Evolutionary conservation across 23 tunicate genomes (phyloP), one percentile per base, ranked within the genome.

Genomic region (Styela plicata): DNA sequence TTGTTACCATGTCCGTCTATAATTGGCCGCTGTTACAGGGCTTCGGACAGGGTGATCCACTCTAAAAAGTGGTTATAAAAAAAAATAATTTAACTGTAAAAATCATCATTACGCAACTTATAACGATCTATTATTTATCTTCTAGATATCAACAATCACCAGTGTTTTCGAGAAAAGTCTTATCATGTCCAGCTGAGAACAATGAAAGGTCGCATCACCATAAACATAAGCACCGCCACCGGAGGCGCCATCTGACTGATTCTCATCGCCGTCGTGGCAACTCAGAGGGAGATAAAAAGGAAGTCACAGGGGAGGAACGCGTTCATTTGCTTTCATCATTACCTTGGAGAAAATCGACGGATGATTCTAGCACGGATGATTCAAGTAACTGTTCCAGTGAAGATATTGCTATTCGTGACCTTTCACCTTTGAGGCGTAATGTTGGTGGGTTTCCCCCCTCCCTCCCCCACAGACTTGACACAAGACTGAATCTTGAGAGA

Each of bases 101-200:
- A n/a, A n/a, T n/a, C n/a, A n/a, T n/a, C n/a, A n/a, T n/a, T n/a
- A n/a, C n/a, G n/a, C n/a, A n/a, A n/a, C n/a, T n/a, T n/a, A n/a
- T n/a, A n/a, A n/a, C n/a, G n/a, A n/a, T n/a, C n/a, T 44, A 13
- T 44, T 44, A 13, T 71, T 2, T 21, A 3, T 79, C 44, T 74
- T 69, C 3, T 86, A 88, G 94, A 28, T 88, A 79, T 63, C 69
- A 78, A 31, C 85, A 88, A 73, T 88, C 94, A 13, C 94, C 94
- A 17, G 74, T 79, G 64, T 71, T 86, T 2, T 64, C 65, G 2
- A 74, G 81, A 44, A 76, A 76, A 76, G 27, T 44, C 31, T 5
- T 18, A 16, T 33, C 36, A 2, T 71, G 36, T 21, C 34, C 74
- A 16, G 80, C 76, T 3, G 64, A 33, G 26, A 29, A 64, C 3